phyloP scores from a whole-genome alignment of 2,888 invertebrate species.

The Operophtera brumata region DNA sequence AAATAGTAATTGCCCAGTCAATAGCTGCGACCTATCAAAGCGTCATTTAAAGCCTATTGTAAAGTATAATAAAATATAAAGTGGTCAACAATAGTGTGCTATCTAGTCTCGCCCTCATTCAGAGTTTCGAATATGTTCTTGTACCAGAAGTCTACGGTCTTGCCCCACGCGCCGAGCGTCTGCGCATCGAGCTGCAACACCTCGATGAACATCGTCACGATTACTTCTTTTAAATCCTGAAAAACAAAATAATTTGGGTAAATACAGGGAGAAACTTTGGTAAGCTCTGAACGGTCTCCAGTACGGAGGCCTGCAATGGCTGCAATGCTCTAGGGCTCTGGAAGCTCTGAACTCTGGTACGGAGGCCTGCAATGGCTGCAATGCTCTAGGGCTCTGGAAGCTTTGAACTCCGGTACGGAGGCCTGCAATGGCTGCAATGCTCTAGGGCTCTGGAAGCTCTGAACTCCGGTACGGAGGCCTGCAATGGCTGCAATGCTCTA shows the following conservation, averaged over 20 bases:
- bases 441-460: no score
- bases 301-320: no score
- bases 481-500: no score
- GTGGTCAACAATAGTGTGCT: constrained; percentile 38
- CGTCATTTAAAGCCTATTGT: constrained; percentile 10
- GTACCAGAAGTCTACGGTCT: constrained; percentile 73
- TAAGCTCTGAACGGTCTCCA: no score
- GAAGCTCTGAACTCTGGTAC: no score
- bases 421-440: no score
- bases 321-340: no score
- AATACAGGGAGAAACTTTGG: no score
- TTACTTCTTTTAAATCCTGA: constrained; percentile 68
- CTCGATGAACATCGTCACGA: constrained; percentile 73
- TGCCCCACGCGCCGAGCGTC: constrained; percentile 69
- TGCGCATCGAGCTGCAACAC: constrained; percentile 59
- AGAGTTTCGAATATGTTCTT: constrained; percentile 66
- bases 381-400: no score
- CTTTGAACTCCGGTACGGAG: no score
- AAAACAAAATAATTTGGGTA: constrained; percentile 24
- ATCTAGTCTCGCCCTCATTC: constrained; percentile 40
- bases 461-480: no score
- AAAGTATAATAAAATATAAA: constrained; percentile 26
- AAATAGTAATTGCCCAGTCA: neutral
- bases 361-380: no score
- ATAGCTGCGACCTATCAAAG: constrained; percentile 18